Base-by-base conservation (phyloP, 2,888 invertebrate genomes). In the Chrysolina haemoptera region DNA sequence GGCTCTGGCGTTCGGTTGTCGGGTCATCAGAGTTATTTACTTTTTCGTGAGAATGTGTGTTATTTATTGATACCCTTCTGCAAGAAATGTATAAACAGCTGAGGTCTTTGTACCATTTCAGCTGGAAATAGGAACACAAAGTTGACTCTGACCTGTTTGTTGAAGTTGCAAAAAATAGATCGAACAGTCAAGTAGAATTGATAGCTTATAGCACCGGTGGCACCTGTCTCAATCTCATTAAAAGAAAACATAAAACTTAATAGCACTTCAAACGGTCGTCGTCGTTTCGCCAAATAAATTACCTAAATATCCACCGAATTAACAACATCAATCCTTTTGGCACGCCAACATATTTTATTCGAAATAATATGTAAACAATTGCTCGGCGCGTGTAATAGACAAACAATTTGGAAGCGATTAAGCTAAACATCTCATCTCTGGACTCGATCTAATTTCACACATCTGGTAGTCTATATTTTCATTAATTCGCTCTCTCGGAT, bases 401-500 rank as follows among this genome's bases (percentile, higher is more conserved):
- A 55, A 70, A 71, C 73, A 76, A 76, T 76, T 78, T 78, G 78
- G 75, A 73, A 75, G 68, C 78, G 69, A 78, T 78, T 78, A 78
- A 66, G 68, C 66, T 77, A 77, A 77, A 73, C 70, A 67, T 73
- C 72, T 74, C 73, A 59, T 71, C 71, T 70, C 70, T 64, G 68
- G 63, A 73, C 72, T 64, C 71, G 71, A 70, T 71, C 82, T 81
- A 82, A 81, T 81, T 82, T 81, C 77, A 81, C 81, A 80, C 80
- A 80, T 76, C 77, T 79, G 76, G 71, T 77, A 75, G 76, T 74
- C 70, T 73, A 76, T 74, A 76, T 76, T 76, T 74, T 73, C 78
- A 78, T 82, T 81, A 84, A 82, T 82, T 81, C 73, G 78, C 80
- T 79, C 83, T 83, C 82, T 79, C 78, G 62, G 71, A 81, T 82